These are phyloP conservation scores for Chloroclystis v-ata DNA, from an alignment of 2,888 invertebrate species.

Conservation along the genomic window DNA sequence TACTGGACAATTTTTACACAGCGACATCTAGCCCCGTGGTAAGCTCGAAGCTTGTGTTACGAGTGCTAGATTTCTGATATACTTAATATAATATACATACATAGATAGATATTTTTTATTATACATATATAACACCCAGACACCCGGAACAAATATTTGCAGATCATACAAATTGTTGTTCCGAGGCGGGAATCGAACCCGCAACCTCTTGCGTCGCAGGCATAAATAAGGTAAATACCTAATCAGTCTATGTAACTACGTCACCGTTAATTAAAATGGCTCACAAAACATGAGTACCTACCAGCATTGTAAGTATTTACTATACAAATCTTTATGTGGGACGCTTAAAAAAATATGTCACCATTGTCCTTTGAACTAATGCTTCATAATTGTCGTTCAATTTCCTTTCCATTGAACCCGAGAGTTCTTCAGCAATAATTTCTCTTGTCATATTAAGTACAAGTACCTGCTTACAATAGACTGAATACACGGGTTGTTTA, in stretches of 20 bases:
- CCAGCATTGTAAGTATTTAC: slow-evolving; percentile 38
- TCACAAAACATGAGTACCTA: slow-evolving; percentile 37
- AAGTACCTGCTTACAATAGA: slow-evolving; percentile 41
- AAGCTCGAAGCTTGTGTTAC: too few relatives aligned
- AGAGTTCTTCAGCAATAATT: slow-evolving; percentile 53
- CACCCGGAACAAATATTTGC: too few relatives aligned
- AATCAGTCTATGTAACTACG: slow-evolving; percentile 8
- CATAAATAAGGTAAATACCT: too few relatives aligned
- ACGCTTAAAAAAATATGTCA: slow-evolving; percentile 60
- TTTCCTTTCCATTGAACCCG: slow-evolving; percentile 65
- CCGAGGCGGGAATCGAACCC: too few relatives aligned
- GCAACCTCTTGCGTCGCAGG: too few relatives aligned
- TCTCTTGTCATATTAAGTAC: slow-evolving; percentile 58
- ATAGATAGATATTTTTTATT: too few relatives aligned
- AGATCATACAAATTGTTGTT: too few relatives aligned
- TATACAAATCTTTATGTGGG: slow-evolving; percentile 50
- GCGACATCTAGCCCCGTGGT: too few relatives aligned
- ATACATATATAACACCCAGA: too few relatives aligned
- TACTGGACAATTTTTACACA: too few relatives aligned
- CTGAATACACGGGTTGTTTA: slow-evolving; percentile 38
- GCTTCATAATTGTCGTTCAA: slow-evolving; percentile 67
- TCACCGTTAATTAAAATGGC: slow-evolving; percentile 40
- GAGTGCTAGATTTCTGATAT: too few relatives aligned
- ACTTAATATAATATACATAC: too few relatives aligned
- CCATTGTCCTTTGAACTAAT: slow-evolving; percentile 60